These are phyloP conservation scores for Andrena fulva DNA, from an alignment of 2,888 invertebrate genomes.

Conservation along the genomic window DNA sequence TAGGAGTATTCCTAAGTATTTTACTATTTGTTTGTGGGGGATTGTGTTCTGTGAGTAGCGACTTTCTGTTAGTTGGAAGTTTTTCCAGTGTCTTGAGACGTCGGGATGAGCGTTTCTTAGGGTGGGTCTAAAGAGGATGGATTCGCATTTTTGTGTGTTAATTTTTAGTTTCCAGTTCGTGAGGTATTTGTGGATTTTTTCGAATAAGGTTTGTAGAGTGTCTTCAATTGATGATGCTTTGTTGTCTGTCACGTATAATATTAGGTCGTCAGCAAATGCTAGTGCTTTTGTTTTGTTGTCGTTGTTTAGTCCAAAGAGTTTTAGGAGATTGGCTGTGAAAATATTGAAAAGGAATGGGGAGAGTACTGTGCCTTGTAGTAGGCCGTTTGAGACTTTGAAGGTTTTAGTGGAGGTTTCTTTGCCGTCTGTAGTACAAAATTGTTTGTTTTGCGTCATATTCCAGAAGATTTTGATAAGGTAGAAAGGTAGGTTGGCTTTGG, in stretches of 20 bases:
- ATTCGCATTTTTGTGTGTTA: conserved; percentile 39
- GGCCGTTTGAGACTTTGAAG: conserved; percentile 2
- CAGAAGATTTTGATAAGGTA: conserved; percentile 21
- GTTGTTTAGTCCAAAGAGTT: conserved; percentile 27
- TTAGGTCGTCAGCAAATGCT: conserved; percentile 51
- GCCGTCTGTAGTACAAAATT: neutral
- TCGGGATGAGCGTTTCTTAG: too few relatives aligned
- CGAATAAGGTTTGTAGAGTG: conserved; percentile 17
- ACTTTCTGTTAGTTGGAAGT: too few relatives aligned
- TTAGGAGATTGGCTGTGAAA: conserved; percentile 8
- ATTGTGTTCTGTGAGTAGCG: too few relatives aligned
- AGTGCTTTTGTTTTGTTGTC: conserved; percentile 8
- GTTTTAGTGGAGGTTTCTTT: neutral
- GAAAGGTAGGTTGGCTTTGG: conserved; percentile 37
- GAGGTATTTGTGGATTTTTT: conserved; percentile 20
- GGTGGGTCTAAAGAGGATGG: conserved; percentile 33
- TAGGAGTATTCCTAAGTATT: too few relatives aligned
- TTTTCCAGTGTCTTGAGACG: too few relatives aligned
- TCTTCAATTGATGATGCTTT: conserved; percentile 10
- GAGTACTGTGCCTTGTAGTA: conserved; percentile 12
- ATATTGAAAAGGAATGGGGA: conserved; percentile 19
- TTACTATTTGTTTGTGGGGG: too few relatives aligned
- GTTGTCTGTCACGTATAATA: conserved; percentile 3
- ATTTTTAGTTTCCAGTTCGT: conserved; percentile 44
- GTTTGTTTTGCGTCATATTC: conserved; percentile 28